Conservation (phyloP, 2,113 vertebrate species). For the Percina caprodes region DNA sequence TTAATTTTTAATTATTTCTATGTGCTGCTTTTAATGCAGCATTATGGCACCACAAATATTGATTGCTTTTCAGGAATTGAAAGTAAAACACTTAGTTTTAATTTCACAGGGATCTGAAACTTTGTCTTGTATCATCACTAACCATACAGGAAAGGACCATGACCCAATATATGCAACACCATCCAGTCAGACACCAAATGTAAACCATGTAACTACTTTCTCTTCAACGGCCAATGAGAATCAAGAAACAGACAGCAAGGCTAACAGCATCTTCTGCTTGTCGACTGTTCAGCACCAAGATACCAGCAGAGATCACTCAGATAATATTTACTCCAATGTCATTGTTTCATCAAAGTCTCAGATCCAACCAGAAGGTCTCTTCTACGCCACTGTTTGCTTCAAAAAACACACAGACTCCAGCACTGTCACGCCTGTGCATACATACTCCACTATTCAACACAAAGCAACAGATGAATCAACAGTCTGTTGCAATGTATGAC, state of each 20-base stretch:
- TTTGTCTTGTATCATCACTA: background rate
- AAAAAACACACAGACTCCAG: conserved; percentile 5
- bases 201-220: background rate
- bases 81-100: background rate
- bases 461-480: background rate
- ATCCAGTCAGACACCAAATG: background rate
- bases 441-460: conserved; percentile 32
- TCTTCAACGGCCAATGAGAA: background rate
- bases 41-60: background rate
- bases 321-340: conserved; percentile 13
- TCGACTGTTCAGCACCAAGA: background rate
- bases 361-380: conserved; percentile 2
- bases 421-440: background rate
- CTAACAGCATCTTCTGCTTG: background rate
- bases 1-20: background rate
- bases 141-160: conserved; percentile 28
- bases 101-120: background rate
- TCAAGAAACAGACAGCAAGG: background rate
- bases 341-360: background rate
- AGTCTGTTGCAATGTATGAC: conserved; percentile 15
- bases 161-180: background rate
- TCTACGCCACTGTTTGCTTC: conserved; percentile 61
- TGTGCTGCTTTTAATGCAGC: too few relatives aligned
- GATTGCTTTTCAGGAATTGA: background rate
- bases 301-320: background rate